These are phyloP conservation scores for Drosophila pegasa DNA, from an alignment of 2,888 invertebrate genomes.

Conservation along the genomic window DNA sequence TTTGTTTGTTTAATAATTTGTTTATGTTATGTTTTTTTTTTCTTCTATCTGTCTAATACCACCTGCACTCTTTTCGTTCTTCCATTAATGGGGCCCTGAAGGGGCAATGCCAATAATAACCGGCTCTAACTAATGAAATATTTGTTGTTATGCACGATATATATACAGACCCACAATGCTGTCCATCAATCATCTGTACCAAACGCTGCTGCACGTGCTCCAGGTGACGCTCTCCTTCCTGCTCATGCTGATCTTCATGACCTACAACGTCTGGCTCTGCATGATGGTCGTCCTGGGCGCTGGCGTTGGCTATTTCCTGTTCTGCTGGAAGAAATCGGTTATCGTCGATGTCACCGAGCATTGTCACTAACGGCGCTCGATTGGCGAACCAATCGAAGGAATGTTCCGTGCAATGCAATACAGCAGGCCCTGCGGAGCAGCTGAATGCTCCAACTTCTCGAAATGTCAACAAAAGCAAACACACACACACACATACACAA, in stretches of 20 bases:
- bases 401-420: constrained; percentile 27
- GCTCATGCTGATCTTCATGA: constrained; percentile 98
- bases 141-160: constrained; percentile 11
- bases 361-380: constrained; percentile 90
- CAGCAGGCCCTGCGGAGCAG: constrained; percentile 19
- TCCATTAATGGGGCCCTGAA: neutral
- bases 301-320: constrained; percentile 96
- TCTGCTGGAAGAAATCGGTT: constrained; percentile 97
- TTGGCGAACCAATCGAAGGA: constrained; percentile 22
- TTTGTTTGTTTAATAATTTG: constrained; percentile 22
- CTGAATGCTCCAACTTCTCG: constrained; percentile 78
- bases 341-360: constrained; percentile 98
- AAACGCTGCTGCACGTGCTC: constrained; percentile 94
- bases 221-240: constrained; percentile 96
- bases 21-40: constrained; percentile 7
- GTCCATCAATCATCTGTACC: constrained; percentile 92
- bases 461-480: constrained; percentile 70
- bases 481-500: constrained; percentile 21
- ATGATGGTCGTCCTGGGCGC: constrained; percentile 95
- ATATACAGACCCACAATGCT: constrained; percentile 91
- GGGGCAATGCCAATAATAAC: neutral
- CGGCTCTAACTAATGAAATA: constrained; percentile 14
- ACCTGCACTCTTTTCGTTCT: neutral
- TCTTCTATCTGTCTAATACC: neutral
- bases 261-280: constrained; percentile 97